These are phyloP conservation scores for Heliconius charithonia DNA, from an alignment of 2,888 invertebrate species.

Conservation along the genomic window DNA sequence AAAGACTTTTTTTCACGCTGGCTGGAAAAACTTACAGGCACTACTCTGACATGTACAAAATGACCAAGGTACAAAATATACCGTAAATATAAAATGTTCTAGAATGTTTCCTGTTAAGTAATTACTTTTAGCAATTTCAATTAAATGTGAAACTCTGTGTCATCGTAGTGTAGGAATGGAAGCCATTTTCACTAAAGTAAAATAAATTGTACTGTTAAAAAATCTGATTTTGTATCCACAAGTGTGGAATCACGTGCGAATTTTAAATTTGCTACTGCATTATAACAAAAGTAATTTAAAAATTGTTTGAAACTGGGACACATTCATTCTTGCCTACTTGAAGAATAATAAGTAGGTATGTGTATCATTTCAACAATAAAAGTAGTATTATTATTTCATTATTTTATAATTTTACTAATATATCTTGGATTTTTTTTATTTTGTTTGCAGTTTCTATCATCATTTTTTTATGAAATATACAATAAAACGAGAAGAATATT, in stretches of 20 bases:
- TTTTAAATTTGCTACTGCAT: constrained; percentile 3
- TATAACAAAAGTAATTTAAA: constrained; percentile 20
- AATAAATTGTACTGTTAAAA: background rate
- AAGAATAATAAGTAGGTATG: background rate
- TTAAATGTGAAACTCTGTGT: constrained; percentile 30
- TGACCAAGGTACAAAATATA: constrained; percentile 40
- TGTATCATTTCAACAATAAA: background rate
- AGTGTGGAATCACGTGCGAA: background rate
- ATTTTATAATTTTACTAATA: background rate
- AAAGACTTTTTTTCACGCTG: constrained; percentile 65
- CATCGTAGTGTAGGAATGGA: constrained; percentile 39
- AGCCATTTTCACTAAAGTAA: background rate
- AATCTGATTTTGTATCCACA: background rate
- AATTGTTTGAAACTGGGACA: constrained; percentile 4
- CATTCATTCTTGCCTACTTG: background rate
- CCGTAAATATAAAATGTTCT: constrained; percentile 23
- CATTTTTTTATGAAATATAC: background rate
- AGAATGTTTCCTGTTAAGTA: constrained; percentile 31
- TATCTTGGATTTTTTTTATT: no score
- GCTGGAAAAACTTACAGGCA: constrained; percentile 44
- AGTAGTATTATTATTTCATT: background rate
- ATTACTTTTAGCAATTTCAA: constrained; percentile 36
- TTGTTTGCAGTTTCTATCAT: background rate
- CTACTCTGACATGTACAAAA: constrained; percentile 31
- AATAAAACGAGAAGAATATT: background rate